Percentiles rank a stretch among this genome's conserved stretches.
Evolutionary conservation across 2,113 vertebrate species (phyloP).

Genomic region (Tetrax tetrax): DNA sequence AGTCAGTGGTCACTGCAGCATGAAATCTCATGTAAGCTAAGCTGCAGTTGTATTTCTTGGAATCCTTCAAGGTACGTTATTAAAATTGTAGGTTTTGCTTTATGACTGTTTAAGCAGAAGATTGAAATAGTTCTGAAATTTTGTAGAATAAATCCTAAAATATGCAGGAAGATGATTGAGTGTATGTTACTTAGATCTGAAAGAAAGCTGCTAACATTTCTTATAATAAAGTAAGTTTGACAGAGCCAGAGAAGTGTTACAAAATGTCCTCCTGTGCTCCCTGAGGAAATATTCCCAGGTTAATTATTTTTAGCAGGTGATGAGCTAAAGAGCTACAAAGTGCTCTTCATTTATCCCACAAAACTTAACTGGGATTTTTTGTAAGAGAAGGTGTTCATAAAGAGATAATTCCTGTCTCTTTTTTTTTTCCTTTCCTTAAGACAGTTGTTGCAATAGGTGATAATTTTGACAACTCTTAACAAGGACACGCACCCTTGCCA

Average conservation of each 20-base stretch:
- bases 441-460: neutral
- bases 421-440: neutral
- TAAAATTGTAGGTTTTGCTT: neutral
- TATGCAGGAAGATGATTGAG: neutral
- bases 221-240: neutral
- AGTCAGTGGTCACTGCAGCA: conserved; percentile 98
- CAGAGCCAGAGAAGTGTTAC: neutral
- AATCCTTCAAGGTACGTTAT: conserved; percentile 92
- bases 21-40: conserved; percentile 96
- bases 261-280: neutral
- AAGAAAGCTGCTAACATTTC: neutral
- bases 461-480: neutral
- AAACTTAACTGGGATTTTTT: neutral
- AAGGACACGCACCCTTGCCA: neutral
- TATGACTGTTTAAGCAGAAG: neutral
- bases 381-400: neutral
- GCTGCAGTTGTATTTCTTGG: conserved; percentile 98
- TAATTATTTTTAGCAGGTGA: neutral
- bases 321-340: neutral
- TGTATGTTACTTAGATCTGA: neutral
- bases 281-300: neutral
- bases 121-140: neutral
- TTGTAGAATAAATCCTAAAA: neutral
- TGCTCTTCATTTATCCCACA: neutral
- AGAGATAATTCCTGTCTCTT: neutral